These are phyloP conservation scores for Agonopterix subpropinquella DNA, from an alignment of 2,888 invertebrate genomes.

Conservation along the genomic window DNA sequence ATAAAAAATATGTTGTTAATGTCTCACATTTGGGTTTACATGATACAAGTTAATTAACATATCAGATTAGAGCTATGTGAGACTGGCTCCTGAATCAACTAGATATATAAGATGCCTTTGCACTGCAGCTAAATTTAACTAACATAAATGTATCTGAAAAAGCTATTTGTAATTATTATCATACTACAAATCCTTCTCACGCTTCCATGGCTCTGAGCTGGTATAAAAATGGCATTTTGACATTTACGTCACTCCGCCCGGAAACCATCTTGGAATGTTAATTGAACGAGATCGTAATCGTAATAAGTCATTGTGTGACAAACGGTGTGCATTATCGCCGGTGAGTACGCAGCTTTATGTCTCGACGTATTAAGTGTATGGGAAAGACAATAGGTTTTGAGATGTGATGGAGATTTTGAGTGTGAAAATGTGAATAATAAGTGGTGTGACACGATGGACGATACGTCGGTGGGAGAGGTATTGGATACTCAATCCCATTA, in stretches of 20 bases:
- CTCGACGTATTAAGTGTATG: constrained; percentile 2
- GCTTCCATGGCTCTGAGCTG: constrained; percentile 16
- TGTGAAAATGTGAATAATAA: too few relatives aligned
- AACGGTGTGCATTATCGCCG: constrained; percentile 29
- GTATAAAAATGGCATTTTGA: constrained; percentile 48
- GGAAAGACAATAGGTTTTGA: constrained; percentile 3
- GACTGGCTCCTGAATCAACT: too few relatives aligned
- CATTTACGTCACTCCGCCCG: constrained; percentile 49
- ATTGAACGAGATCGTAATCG: constrained; percentile 63
- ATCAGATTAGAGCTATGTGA: too few relatives aligned
- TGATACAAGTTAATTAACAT: too few relatives aligned
- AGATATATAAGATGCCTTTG: too few relatives aligned
- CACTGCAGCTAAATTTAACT: too few relatives aligned
- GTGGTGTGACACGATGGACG: too few relatives aligned
- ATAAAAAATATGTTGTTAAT: too few relatives aligned
- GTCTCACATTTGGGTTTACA: too few relatives aligned
- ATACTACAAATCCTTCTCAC: constrained; percentile 10
- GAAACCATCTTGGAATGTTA: constrained; percentile 59
- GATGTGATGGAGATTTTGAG: too few relatives aligned
- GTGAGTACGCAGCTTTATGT: constrained; percentile 35
- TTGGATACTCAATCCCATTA: too few relatives aligned
- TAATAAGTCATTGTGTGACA: constrained; percentile 64
- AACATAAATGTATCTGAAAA: not conserved
- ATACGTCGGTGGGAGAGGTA: too few relatives aligned
- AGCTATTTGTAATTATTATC: not conserved